Evolutionary conservation across 2,797 vertebrate genomes (phyloP).

Genomic region (Sebastes iracundus): DNA sequence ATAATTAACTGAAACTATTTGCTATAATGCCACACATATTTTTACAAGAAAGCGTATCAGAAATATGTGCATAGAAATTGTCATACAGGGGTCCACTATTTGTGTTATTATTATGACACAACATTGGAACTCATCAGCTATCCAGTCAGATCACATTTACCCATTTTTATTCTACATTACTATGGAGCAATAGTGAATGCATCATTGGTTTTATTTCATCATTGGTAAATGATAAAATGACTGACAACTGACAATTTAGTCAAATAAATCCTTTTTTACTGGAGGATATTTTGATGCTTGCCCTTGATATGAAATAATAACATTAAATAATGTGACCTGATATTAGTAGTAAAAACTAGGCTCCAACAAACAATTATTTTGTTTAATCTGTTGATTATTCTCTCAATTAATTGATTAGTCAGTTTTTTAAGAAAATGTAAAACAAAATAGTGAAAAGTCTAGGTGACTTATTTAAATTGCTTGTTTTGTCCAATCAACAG

Average conservation of each 20-base stretch:
- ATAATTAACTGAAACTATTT: not conserved
- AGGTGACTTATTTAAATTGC: not conserved
- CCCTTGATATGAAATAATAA: not conserved
- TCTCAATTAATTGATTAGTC: not conserved
- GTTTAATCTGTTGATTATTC: not conserved
- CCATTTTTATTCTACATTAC: not conserved
- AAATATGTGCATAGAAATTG: not conserved
- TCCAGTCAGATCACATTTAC: not conserved
- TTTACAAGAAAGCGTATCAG: not conserved
- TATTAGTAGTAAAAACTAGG: too few species aligned
- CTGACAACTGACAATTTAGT: not conserved
- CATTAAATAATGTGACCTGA: not conserved
- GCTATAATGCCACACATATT: not conserved
- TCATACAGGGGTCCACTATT: not conserved
- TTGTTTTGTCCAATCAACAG: not conserved
- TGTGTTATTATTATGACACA: not conserved
- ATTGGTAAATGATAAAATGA: not conserved
- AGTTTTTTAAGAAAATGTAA: not conserved
- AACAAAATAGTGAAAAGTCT: not conserved
- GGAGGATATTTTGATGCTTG: not conserved
- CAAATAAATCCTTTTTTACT: not conserved
- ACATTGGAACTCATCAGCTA: not conserved
- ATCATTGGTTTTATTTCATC: not conserved
- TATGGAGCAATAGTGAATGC: not conserved
- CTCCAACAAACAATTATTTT: not conserved